phyloP scores from a whole-genome alignment of 2,113 vertebrate genomes.

The Pelecanus crispus region DNA sequence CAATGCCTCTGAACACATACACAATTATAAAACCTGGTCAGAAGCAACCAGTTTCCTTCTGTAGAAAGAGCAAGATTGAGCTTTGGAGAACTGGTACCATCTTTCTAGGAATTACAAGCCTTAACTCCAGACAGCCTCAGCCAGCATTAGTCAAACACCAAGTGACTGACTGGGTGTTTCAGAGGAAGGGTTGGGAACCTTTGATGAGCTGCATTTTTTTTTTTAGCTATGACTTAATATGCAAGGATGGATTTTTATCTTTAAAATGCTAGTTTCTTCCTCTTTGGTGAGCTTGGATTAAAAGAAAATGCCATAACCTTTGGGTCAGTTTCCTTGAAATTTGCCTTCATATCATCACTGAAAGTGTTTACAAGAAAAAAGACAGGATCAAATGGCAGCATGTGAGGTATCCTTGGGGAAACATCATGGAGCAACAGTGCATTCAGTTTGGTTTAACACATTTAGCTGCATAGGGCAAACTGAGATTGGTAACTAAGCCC shows the following conservation, averaged over 20 bases:
- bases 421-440: conserved; percentile 10
- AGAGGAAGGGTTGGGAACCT: not conserved
- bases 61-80: not conserved
- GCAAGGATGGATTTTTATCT: not conserved
- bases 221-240: not conserved
- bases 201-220: not conserved
- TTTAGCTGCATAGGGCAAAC: not conserved
- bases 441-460: not conserved
- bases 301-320: not conserved
- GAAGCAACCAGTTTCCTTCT: not conserved
- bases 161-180: not conserved
- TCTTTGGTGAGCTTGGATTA: conserved; percentile 26
- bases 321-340: conserved; percentile 11
- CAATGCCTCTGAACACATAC: not conserved
- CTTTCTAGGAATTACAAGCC: not conserved
- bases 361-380: not conserved
- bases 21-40: not conserved
- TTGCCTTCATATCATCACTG: conserved; percentile 47
- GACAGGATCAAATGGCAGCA: not conserved
- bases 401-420: conserved; percentile 38
- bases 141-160: not conserved
- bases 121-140: not conserved
- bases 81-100: not conserved
- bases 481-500: not conserved
- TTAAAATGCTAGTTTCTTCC: not conserved